Conservation (phyloP, 2,888 invertebrate species). For the Erannis defoliaria region DNA sequence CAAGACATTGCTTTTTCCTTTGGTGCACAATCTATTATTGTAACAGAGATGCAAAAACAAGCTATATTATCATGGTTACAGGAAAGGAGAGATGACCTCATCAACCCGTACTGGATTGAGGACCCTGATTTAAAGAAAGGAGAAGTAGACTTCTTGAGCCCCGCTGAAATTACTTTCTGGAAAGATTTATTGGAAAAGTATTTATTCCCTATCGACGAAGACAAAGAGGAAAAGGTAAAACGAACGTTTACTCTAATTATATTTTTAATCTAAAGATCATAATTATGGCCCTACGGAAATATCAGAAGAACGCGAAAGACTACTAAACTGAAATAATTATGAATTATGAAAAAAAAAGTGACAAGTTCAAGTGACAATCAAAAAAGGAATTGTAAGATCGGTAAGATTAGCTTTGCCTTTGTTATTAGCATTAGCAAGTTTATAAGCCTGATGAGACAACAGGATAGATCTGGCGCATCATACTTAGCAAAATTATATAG, state of each 20-base stretch:
- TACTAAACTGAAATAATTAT: too few species aligned
- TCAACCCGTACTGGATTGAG: slow-evolving; percentile 98
- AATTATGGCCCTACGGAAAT: not conserved
- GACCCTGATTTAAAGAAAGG: slow-evolving; percentile 96
- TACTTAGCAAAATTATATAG: too few species aligned
- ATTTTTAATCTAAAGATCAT: not conserved
- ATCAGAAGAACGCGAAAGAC: not conserved
- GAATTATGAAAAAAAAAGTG: too few species aligned
- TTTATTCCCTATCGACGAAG: slow-evolving; percentile 96
- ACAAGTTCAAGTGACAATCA: too few species aligned
- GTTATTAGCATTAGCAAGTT: too few species aligned
- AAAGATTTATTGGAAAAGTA: slow-evolving; percentile 97
- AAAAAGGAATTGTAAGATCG: too few species aligned
- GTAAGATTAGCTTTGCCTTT: too few species aligned
- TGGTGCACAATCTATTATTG: too few species aligned
- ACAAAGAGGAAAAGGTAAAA: slow-evolving; percentile 95
- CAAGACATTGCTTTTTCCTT: too few species aligned
- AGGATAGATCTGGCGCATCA: too few species aligned
- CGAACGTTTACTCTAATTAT: slow-evolving; percentile 1
- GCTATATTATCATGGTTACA: slow-evolving; percentile 50
- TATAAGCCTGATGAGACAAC: too few species aligned
- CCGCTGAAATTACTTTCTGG: slow-evolving; percentile 97
- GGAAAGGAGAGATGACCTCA: slow-evolving; percentile 93
- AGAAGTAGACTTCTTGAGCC: slow-evolving; percentile 94
- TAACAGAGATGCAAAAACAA: too few species aligned